Evolutionary conservation across 2,888 invertebrate species (phyloP).

Genomic region (Teleogryllus oceanicus): DNA sequence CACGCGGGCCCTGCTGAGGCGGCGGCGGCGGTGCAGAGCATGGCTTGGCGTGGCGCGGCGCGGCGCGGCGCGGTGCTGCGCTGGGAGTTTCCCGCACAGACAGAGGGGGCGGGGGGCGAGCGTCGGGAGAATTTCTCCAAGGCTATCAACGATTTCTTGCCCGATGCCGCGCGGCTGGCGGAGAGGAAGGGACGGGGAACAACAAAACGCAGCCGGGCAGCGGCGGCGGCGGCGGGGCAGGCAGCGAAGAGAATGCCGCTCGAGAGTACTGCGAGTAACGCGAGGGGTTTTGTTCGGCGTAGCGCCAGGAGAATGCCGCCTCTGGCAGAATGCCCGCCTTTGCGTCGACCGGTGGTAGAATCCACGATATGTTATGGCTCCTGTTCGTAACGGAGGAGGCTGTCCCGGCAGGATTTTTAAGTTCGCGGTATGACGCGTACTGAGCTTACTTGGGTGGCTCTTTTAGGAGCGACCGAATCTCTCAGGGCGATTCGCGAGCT

Average conservation of each 20-base stretch:
- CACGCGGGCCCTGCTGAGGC: neutral
- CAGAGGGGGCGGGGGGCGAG: constrained; percentile 6
- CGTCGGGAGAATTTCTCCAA: constrained; percentile 8
- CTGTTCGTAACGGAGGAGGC: neutral
- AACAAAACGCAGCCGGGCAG: constrained; percentile 8
- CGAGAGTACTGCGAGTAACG: constrained; percentile 2
- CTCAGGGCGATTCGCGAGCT: too few relatives aligned
- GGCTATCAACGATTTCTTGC: constrained; percentile 18
- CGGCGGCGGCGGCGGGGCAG: constrained; percentile 18
- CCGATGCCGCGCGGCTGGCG: neutral
- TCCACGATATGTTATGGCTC: constrained; percentile 18
- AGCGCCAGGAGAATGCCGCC: constrained; percentile 6
- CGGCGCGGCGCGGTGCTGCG: neutral
- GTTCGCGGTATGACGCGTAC: neutral
- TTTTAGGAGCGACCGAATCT: too few relatives aligned
- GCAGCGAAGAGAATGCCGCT: constrained; percentile 18
- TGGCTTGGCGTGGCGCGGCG: neutral
- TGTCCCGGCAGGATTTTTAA: neutral
- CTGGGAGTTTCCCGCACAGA: constrained; percentile 2
- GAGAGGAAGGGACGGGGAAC: neutral
- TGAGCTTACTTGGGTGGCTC: too few relatives aligned
- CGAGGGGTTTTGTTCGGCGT: constrained; percentile 18
- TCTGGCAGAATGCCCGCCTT: neutral
- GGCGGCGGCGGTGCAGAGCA: neutral
- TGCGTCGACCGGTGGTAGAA: constrained; percentile 18